Percentiles rank a stretch among this genome's conserved stretches.
Evolutionary conservation across 2,888 invertebrate genomes (phyloP).

Genomic region (Pimpla rufipes): DNA sequence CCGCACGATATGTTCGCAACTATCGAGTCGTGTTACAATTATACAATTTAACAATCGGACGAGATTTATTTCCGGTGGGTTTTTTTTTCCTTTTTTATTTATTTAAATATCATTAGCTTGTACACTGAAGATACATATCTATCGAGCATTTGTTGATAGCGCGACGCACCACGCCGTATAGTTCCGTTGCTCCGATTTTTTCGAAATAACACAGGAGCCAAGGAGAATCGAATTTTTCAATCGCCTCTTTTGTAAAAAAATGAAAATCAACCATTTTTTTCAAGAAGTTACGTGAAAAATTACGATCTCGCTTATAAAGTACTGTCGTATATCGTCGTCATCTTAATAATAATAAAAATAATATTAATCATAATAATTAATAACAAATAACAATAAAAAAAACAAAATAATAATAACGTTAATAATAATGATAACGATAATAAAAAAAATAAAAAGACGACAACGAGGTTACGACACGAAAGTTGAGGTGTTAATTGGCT

Average conservation of each 20-base stretch:
- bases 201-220: background rate
- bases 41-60: conserved; percentile 40
- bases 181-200: conserved; percentile 48
- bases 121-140: conserved; percentile 66
- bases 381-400: background rate
- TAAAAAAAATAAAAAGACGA: background rate
- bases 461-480: conserved; percentile 21
- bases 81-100: no score
- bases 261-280: background rate
- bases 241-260: background rate
- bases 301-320: background rate
- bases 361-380: no score
- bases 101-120: conserved; percentile 58
- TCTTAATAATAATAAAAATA: background rate
- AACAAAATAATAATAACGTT: background rate
- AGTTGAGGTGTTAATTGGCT: conserved; percentile 11
- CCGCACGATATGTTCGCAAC: conserved; percentile 36
- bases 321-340: background rate
- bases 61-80: conserved; percentile 33
- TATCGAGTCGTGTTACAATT: conserved; percentile 49
- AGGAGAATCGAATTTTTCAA: conserved; percentile 19
- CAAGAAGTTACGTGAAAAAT: background rate
- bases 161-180: conserved; percentile 49
- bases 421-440: conserved; percentile 14
- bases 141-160: conserved; percentile 63